A percentile compares a stretch with the other conserved stretches of the same genome.
Evolutionary conservation across 2,888 invertebrate genomes (phyloP).

Genomic region (Lepidochrysops patricia): DNA sequence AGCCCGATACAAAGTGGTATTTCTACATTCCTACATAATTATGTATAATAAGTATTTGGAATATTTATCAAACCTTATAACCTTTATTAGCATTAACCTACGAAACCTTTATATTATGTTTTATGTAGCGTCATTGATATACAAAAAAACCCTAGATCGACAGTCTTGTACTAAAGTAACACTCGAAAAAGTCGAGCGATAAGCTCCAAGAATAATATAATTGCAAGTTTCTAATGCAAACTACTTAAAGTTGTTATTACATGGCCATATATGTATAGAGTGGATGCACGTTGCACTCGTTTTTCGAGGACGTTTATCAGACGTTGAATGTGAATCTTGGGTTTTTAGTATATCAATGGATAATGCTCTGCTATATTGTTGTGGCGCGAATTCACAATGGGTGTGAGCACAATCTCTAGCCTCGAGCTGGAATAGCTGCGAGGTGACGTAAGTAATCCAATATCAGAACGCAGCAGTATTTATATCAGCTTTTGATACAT

Average conservation of each 20-base stretch:
- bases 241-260: no score
- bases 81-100: background rate
- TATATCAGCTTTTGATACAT: background rate
- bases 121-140: no score
- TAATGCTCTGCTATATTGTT: background rate
- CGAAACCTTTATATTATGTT: background rate
- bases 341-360: no score
- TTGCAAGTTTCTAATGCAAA: no score
- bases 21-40: background rate
- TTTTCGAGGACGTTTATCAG: background rate
- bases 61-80: background rate
- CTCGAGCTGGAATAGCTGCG: constrained; percentile 7
- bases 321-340: background rate
- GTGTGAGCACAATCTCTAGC: constrained; percentile 5
- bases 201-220: no score
- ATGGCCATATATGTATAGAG: no score
- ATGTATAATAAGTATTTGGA: background rate
- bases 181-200: no score
- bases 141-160: background rate
- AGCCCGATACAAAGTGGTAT: background rate
- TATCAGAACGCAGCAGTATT: background rate
- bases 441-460: constrained; percentile 4
- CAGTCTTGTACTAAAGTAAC: no score
- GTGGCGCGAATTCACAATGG: background rate
- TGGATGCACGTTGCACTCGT: no score